phyloP scores from a whole-genome alignment of 2,113 vertebrate genomes.

The Chamaetylas fuelleborni region DNA sequence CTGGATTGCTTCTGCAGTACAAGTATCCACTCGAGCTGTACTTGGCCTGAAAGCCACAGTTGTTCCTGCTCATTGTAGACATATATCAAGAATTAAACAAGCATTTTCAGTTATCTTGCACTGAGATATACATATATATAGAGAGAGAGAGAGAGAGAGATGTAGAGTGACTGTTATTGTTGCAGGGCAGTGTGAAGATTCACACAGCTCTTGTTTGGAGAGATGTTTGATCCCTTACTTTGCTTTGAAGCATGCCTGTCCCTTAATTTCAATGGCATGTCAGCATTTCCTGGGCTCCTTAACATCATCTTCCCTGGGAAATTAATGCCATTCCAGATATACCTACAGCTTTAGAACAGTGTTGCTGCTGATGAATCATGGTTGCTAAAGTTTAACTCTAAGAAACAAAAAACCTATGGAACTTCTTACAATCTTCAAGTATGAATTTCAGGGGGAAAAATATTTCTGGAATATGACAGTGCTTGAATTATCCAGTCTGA shows the following conservation, averaged over 20 bases:
- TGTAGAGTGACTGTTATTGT: neutral
- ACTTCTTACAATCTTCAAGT: neutral
- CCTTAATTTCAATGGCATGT: neutral
- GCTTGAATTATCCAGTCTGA: neutral
- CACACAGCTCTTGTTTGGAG: neutral
- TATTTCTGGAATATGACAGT: neutral
- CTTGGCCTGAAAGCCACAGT: neutral
- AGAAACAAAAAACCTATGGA: neutral
- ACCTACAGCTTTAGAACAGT: neutral
- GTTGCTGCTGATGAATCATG: neutral
- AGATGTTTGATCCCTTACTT: neutral
- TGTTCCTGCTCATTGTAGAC: neutral
- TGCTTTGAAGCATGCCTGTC: neutral
- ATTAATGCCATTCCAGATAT: neutral
- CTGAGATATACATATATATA: neutral
- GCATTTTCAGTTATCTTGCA: neutral
- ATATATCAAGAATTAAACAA: neutral
- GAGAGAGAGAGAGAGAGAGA: too few relatives aligned
- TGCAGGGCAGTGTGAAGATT: neutral
- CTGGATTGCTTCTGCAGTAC: neutral
- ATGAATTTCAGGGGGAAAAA: neutral
- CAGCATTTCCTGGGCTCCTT: neutral
- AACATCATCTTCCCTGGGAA: neutral
- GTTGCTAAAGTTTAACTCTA: neutral
- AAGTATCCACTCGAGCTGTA: fast-evolving